phyloP scores from a whole-genome alignment of 64 coral and sea anemone genomes.

The Actinia tenebrosa region DNA sequence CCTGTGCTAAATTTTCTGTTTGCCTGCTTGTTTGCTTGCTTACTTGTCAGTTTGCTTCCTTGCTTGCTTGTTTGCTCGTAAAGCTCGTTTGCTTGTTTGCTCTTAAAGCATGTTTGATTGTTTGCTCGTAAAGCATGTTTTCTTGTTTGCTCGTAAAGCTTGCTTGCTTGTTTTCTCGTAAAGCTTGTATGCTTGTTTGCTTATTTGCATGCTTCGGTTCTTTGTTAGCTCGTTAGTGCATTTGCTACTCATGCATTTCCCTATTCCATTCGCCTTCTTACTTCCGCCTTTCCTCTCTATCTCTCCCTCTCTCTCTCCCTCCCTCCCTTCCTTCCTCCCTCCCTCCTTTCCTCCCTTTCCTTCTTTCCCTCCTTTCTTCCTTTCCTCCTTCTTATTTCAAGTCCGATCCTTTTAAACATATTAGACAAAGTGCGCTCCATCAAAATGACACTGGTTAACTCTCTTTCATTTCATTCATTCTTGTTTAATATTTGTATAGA shows the following conservation, averaged over 20 bases:
- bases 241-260: too few relatives aligned
- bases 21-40: too few relatives aligned
- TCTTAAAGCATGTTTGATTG: not conserved
- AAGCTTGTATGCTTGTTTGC: not conserved
- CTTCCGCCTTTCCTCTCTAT: not conserved
- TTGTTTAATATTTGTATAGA: conserved; percentile 12
- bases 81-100: not conserved
- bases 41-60: not conserved
- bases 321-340: not conserved
- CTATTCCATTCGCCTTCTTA: not conserved
- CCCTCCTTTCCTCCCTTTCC: not conserved
- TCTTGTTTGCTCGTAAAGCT: not conserved
- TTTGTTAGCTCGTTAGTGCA: too few relatives aligned
- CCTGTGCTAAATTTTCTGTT: not conserved
- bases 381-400: not conserved
- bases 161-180: too few relatives aligned
- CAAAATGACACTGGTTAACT: not conserved
- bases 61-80: too few relatives aligned
- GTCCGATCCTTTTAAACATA: too few relatives aligned
- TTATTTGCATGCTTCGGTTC: not conserved
- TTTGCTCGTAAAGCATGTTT: not conserved
- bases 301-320: not conserved
- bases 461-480: not conserved
- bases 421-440: too few relatives aligned
- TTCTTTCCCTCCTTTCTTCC: not conserved